These are phyloP conservation scores for Oncorhynchus gorbuscha DNA, from an alignment of 2,113 vertebrate species.

Conservation along the genomic window DNA sequence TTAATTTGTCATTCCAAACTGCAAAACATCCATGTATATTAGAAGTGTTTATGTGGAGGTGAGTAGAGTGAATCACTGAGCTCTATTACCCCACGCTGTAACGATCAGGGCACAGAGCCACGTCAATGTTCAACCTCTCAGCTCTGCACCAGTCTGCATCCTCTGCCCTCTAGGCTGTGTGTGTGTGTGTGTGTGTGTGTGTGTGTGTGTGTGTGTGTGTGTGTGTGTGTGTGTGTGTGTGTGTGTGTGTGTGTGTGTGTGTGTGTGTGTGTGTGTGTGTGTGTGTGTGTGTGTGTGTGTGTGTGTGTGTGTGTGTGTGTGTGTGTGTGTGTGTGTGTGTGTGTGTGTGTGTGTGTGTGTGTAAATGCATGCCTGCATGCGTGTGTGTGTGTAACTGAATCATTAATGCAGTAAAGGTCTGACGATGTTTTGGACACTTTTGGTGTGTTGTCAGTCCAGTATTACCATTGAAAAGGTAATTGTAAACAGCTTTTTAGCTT, in stretches of 20 bases:
- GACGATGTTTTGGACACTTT: too few species aligned
- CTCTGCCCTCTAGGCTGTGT: background rate
- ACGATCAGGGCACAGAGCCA: background rate
- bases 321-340: background rate
- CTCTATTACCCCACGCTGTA: background rate
- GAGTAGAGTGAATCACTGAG: background rate
- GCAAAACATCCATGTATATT: background rate
- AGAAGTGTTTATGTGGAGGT: background rate
- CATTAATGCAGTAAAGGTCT: background rate
- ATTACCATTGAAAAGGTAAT: background rate
- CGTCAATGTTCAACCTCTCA: slow-evolving; percentile 4
- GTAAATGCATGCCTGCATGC: too few species aligned
- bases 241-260: background rate
- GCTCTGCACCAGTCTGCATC: slow-evolving; percentile 26
- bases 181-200: background rate
- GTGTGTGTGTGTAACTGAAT: too few species aligned
- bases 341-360: background rate
- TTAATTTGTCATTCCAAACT: background rate
- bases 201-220: background rate
- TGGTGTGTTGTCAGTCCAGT: background rate
- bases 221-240: background rate
- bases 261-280: background rate
- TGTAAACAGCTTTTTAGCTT: background rate
- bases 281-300: background rate
- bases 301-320: background rate